phyloP scores from a whole-genome alignment of 2,888 invertebrate genomes.

The Melanophora roralis region DNA sequence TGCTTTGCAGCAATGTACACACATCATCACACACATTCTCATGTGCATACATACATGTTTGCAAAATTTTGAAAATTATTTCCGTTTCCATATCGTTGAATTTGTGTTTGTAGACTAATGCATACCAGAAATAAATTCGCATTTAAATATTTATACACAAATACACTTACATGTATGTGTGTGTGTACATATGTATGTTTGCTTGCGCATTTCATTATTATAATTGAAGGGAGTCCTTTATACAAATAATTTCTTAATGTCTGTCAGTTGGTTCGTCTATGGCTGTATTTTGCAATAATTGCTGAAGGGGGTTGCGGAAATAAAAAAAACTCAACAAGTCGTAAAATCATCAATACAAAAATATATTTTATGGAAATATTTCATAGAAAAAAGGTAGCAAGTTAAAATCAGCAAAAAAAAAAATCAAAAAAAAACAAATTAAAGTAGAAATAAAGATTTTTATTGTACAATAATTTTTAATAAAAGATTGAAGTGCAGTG shows the following conservation, averaged over 20 bases:
- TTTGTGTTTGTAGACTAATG: constrained; percentile 5
- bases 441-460: not conserved
- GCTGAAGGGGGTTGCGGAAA: constrained; percentile 19
- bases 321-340: constrained; percentile 53
- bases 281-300: constrained; percentile 5
- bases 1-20: not conserved
- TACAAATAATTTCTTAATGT: not conserved
- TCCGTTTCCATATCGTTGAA: constrained; percentile 29
- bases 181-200: not conserved
- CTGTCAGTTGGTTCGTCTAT: not conserved
- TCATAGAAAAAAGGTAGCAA: constrained; percentile 15
- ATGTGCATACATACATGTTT: not conserved
- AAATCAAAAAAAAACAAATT: not conserved
- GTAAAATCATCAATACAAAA: constrained; percentile 43
- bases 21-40: not conserved
- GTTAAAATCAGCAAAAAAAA: not conserved
- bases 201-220: constrained; percentile 19
- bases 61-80: constrained; percentile 26
- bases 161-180: not conserved
- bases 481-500: not conserved
- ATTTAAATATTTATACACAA: not conserved
- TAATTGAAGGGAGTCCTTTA: constrained; percentile 10
- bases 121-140: not conserved
- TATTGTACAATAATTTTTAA: not conserved
- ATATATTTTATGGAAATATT: constrained; percentile 38